These are phyloP conservation scores for Phenganax marumi DNA, from an alignment of 92 coral and sea anemone genomes.

Conservation along the genomic window DNA sequence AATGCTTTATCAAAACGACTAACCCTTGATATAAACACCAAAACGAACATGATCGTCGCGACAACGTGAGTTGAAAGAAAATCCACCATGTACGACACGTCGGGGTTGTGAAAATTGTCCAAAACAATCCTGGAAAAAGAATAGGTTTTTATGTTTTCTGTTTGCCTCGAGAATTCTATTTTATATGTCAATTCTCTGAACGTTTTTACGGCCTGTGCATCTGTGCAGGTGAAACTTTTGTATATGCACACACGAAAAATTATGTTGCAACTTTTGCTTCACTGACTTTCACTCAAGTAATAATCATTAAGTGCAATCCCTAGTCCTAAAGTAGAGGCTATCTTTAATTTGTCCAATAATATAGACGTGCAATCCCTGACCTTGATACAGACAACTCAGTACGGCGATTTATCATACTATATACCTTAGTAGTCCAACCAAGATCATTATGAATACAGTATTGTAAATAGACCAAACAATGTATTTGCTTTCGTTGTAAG, in stretches of 20 bases:
- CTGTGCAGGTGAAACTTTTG: no score
- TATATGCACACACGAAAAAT: not conserved
- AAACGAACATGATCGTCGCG: slow-evolving; percentile 69
- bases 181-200: no score
- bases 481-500: slow-evolving; percentile 86
- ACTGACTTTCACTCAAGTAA: no score
- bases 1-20: not conserved
- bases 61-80: slow-evolving; percentile 86
- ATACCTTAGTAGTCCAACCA: slow-evolving; percentile 77
- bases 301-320: no score
- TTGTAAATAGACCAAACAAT: slow-evolving; percentile 93
- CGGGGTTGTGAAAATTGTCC: slow-evolving; percentile 75
- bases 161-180: no score
- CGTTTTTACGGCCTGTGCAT: no score
- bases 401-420: not conserved
- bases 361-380: no score
- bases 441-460: slow-evolving; percentile 73
- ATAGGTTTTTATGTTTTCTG: not conserved
- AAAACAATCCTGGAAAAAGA: slow-evolving; percentile 63
- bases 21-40: slow-evolving; percentile 90
- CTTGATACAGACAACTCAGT: not conserved
- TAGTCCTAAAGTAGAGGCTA: no score
- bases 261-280: no score
- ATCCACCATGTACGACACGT: slow-evolving; percentile 72
- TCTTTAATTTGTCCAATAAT: no score